phyloP scores from a whole-genome alignment of 2,113 vertebrate species.

The Thinocorus orbignyianus region DNA sequence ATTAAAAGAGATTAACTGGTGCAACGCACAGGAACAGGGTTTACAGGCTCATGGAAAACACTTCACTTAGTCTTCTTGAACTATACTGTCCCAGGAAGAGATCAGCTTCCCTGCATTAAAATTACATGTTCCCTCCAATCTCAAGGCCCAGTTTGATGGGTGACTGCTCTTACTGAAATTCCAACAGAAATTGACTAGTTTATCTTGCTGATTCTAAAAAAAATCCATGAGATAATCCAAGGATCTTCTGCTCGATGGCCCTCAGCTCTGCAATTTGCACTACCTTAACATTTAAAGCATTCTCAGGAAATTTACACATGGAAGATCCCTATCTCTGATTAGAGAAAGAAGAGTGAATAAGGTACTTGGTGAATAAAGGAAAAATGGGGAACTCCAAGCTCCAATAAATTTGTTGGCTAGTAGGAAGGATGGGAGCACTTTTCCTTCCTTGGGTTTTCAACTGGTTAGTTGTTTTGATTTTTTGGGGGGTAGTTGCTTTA shows the following conservation, averaged over 20 bases:
- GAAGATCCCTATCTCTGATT: neutral
- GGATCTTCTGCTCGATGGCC: neutral
- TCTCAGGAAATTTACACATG: neutral
- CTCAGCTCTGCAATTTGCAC: neutral
- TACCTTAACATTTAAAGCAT: neutral
- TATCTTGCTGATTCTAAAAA: neutral
- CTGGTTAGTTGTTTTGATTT: neutral
- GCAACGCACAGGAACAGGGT: neutral
- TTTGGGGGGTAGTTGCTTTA: neutral
- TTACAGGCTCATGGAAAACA: neutral
- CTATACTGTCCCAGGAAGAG: neutral
- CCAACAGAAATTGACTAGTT: neutral
- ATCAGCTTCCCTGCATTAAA: neutral
- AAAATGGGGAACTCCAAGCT: neutral
- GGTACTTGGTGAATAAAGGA: neutral
- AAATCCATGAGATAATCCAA: neutral
- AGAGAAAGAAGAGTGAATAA: neutral
- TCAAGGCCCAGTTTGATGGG: neutral
- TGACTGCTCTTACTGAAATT: neutral
- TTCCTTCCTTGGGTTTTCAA: neutral
- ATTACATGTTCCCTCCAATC: neutral
- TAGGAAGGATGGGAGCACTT: neutral
- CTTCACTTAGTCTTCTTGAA: neutral
- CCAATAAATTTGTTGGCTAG: neutral
- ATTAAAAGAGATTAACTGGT: conserved; percentile 41